Percentiles rank a stretch among this genome's conserved stretches.
These are phyloP conservation scores for Latrodectus geometricus DNA, from an alignment of 1,140 invertebrate species.

Conservation along the genomic window DNA sequence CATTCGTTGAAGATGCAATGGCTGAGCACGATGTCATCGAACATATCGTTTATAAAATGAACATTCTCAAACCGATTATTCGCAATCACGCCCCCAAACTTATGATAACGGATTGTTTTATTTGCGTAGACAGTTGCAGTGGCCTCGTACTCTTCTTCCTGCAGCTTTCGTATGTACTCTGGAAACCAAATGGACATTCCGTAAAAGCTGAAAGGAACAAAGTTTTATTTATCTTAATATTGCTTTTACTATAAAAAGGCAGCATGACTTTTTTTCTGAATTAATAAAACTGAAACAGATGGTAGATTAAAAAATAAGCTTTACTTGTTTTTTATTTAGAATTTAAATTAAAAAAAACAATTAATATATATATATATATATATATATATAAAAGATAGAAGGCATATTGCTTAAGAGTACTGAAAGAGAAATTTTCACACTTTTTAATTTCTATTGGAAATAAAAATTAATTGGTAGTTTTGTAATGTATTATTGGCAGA, in stretches of 20 bases:
- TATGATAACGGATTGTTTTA: neutral
- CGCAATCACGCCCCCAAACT: slow-evolving; percentile 64
- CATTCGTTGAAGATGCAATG: slow-evolving; percentile 66
- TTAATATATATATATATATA: too few species aligned
- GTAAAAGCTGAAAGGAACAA: slow-evolving; percentile 69
- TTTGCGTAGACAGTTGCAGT: slow-evolving; percentile 31
- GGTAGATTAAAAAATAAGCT: too few species aligned
- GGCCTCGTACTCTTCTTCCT: slow-evolving; percentile 68
- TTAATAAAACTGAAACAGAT: neutral
- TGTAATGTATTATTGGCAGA: too few species aligned
- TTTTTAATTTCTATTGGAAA: too few species aligned
- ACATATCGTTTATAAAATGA: slow-evolving; percentile 64
- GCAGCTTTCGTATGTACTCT: slow-evolving; percentile 71
- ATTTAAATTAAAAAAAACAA: too few species aligned
- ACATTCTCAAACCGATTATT: slow-evolving; percentile 65
- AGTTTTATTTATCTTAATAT: too few species aligned
- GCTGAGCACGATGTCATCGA: slow-evolving; percentile 65
- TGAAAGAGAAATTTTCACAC: too few species aligned
- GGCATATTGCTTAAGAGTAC: too few species aligned
- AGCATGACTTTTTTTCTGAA: neutral
- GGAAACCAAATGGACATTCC: slow-evolving; percentile 74
- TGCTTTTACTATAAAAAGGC: neutral
- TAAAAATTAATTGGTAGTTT: too few species aligned
- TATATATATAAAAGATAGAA: too few species aligned
- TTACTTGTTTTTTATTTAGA: too few species aligned